Evolutionary conservation across 2,888 invertebrate genomes (phyloP), one percentile per base, ranked within the genome.

Genomic region (Spodoptera littoralis): DNA sequence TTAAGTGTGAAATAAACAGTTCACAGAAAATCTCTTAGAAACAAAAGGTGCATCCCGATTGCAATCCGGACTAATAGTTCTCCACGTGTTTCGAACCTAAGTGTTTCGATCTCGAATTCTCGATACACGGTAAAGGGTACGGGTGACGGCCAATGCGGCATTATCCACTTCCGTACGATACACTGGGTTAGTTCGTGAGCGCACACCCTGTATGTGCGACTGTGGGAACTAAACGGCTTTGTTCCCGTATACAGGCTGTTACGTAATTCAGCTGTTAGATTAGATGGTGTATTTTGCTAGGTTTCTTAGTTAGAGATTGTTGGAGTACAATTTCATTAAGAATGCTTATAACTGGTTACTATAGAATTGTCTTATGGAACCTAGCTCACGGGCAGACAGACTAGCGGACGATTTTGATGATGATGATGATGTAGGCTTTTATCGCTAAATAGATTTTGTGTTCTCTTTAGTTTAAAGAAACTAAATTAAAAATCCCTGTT

Each of bases 121-220:
- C 84, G 88, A 89, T 89, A 87, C 85, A 84, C 85, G 86, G 51
- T 70, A 91, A 91, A 92, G 93, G 92, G 88, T 92, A 89, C 88
- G 92, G 93, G 93, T 92, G 93, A 92, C 92, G 87, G 85, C 80
- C 86, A 48, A 57, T 77, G 79, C 88, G 89, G 88, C 92, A 89
- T 92, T 91, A 90, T 90, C 84, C 87, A 92, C 92, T 92, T 93
- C 93, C 92, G 91, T 83, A 87, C 90, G 86, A 88, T 87, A 88
- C 87, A 90, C 88, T 90, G 85, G 92, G 91, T 90, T 90, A 92
- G 83, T 89, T 93, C 94, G 94, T 94, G 93, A 91, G 85, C 86
- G 87, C 90, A 87, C 92, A 92, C 90, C 91, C 92, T 90, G 90
- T 92, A 90, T 89, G 86, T 89, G 88, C 85, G 90, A 92, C 91